Percentiles rank a stretch among this genome's conserved stretches.
Conservation (phyloP, 2,797 vertebrate species). For the Artibeus jamaicensis region DNA sequence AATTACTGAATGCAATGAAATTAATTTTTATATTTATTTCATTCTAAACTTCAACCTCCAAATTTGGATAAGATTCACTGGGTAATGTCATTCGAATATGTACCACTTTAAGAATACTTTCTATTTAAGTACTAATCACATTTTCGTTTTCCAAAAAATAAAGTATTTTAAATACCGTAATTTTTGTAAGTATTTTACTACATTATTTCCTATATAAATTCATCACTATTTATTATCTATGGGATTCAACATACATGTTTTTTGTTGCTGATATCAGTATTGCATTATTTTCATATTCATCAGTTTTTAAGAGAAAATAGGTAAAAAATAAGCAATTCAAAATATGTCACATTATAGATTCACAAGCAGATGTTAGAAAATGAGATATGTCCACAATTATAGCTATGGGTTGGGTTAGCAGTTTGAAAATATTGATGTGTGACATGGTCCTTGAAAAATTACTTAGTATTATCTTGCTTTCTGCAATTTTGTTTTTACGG, state of each 20-base stretch:
- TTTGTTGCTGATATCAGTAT: neutral
- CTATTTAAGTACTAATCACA: neutral
- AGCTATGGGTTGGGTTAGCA: neutral
- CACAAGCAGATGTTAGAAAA: neutral
- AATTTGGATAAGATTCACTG: neutral
- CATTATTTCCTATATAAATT: neutral
- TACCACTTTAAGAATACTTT: fast-evolving
- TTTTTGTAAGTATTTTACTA: neutral
- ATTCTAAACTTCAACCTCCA: neutral
- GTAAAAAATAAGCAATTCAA: neutral
- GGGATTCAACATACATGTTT: neutral
- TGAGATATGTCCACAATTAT: neutral
- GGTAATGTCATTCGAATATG: neutral
- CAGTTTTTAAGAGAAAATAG: neutral
- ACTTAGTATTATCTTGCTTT: neutral
- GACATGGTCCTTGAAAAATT: neutral
- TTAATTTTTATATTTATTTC: neutral
- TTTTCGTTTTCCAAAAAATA: neutral
- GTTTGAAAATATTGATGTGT: neutral
- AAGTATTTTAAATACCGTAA: neutral
- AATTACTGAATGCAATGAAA: neutral
- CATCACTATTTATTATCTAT: neutral
- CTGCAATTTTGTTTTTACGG: neutral
- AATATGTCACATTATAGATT: neutral
- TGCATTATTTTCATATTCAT: neutral